These are phyloP conservation scores for Mustelus asterias DNA, from an alignment of 2,113 vertebrate genomes.

Conservation along the genomic window DNA sequence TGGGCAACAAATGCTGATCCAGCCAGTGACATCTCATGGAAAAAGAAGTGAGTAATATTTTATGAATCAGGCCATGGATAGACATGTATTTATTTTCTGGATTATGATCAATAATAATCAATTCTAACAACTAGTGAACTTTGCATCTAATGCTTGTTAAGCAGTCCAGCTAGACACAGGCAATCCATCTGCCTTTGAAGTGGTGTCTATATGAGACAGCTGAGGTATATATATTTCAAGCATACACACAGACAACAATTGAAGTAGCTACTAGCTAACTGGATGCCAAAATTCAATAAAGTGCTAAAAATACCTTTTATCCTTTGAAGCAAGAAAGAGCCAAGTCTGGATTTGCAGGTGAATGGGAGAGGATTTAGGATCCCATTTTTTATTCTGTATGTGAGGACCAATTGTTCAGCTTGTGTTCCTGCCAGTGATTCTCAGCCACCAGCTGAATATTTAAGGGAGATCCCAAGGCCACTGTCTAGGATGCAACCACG, in stretches of 20 bases:
- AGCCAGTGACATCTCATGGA: too few relatives aligned
- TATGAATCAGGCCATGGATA: too few relatives aligned
- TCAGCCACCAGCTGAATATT: neutral
- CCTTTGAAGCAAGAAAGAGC: neutral
- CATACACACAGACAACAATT: neutral
- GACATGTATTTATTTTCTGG: neutral
- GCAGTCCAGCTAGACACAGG: neutral
- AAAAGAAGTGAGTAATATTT: too few relatives aligned
- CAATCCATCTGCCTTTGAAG: neutral
- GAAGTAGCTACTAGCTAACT: neutral
- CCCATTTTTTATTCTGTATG: neutral
- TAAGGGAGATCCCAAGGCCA: neutral
- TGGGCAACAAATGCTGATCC: too few relatives aligned
- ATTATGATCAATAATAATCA: neutral
- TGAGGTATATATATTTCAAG: neutral
- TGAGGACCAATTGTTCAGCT: neutral
- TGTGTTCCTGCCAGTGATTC: neutral
- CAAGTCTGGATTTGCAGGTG: neutral
- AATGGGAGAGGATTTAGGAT: neutral
- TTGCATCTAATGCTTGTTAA: neutral
- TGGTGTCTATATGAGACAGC: neutral
- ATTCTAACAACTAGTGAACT: neutral
- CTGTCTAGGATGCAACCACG: neutral
- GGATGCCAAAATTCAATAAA: neutral
- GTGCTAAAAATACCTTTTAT: neutral